A percentile compares a stretch with the other conserved stretches of the same genome.
Conservation (phyloP, 2,113 vertebrate genomes). For the Anser cygnoides region DNA sequence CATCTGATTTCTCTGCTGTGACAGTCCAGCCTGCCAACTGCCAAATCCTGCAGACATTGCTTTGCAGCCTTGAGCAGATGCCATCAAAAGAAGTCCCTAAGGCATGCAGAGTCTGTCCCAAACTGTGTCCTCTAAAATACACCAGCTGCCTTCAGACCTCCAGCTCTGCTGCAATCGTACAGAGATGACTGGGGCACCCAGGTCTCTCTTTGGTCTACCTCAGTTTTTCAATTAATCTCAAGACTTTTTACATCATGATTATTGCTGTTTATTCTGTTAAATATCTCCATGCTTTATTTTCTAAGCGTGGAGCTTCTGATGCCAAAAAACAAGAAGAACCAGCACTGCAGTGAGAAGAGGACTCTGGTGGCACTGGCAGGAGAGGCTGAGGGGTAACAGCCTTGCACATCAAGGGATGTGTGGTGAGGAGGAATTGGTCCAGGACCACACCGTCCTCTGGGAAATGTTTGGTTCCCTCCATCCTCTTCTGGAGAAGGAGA, state of each 20-base stretch:
- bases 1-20: neutral
- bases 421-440: neutral
- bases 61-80: neutral
- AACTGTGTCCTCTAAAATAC: neutral
- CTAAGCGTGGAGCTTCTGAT: neutral
- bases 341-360: neutral
- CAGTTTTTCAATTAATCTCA: neutral
- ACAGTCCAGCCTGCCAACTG: neutral
- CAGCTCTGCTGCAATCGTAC: neutral
- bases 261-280: neutral
- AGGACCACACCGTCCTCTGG: neutral
- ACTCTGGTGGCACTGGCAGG: neutral
- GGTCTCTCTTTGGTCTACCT: conserved; percentile 40
- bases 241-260: neutral
- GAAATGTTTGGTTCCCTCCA: neutral
- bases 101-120: neutral
- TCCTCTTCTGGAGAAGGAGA: neutral
- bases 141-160: neutral
- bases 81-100: neutral
- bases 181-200: neutral
- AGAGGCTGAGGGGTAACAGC: neutral
- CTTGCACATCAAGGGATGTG: neutral
- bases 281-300: neutral
- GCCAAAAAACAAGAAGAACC: neutral
- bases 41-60: neutral